Base-by-base conservation (phyloP, 2,113 vertebrate genomes). In the Romanogobio albipinnatus region DNA sequence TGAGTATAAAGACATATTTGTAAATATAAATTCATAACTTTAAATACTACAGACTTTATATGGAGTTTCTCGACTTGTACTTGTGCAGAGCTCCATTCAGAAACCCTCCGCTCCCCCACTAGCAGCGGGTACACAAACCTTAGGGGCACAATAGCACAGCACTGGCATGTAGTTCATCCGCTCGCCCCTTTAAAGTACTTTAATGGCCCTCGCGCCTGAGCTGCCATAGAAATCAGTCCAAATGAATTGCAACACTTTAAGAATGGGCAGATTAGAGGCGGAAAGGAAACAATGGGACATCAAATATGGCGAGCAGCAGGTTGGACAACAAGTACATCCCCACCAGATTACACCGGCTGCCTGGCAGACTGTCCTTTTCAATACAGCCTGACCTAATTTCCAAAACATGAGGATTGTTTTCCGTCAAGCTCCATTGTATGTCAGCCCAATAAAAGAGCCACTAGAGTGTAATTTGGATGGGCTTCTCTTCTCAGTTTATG, bases 171-270 rank as follows among this genome's bases (percentile, higher is more conserved):
- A 94, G 94, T 95, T 94, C 87, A 93, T 95, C 94, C 93, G 93
- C 87, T 53, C 6, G 89, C 92, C 95, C 91, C 93, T 96, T 95
- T 94, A 94, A 93, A 94, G 90, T 94, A 86, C 93, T 95, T 94
- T 95, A 96, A 96, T 93, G 95, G 95, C 92, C 88, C 92, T 86
- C 89, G 90, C 94, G 95, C 94, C 93, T 90, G 90, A 93, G 94
- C 94, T 93, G 92, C 94, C 95, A 95, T 90, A 96, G 95, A 96
- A 96, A 97, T 98, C 95, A 95, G 92, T 90, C 88, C 92, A 90
- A 96, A 97, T 96, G 93, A 95, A 97, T 96, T 96, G 96, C 94
- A 97, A 95, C 95, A 95, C 92, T 95, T 94, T 91, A 91, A 97
- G 96, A 98, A 99, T 97, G 94, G 96, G 90, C n/a, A 96, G 95